Percentiles rank a stretch among this genome's conserved stretches.
Conservation (phyloP, 2,113 vertebrate species). For the Papio anubis region DNA sequence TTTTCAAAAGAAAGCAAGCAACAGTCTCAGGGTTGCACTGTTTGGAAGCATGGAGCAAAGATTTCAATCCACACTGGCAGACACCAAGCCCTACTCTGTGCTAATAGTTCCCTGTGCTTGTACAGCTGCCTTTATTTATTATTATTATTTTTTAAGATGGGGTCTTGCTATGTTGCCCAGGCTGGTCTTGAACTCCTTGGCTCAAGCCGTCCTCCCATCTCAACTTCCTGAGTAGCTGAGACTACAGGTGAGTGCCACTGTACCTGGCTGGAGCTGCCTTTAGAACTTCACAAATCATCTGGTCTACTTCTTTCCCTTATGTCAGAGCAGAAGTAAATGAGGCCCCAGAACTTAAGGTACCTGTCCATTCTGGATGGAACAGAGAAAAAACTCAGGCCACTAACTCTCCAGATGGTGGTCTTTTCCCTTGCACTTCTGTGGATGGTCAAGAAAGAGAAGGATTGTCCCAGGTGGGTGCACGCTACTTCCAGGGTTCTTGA, state of each 20-base stretch:
- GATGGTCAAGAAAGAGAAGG: neutral
- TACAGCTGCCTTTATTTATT: neutral
- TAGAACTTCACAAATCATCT: neutral
- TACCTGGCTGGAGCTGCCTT: neutral
- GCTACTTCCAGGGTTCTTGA: neutral
- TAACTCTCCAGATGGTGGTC: neutral
- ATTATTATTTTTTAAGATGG: neutral
- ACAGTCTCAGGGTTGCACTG: accelerated
- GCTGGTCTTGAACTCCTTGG: neutral
- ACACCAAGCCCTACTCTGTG: accelerated
- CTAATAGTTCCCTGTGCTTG: accelerated
- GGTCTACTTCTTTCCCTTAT: no score
- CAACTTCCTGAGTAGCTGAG: neutral
- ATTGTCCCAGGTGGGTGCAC: neutral
- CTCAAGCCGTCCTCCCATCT: neutral
- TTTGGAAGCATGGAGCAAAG: neutral
- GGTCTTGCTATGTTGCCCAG: neutral
- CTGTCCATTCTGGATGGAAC: accelerated
- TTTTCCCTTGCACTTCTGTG: neutral
- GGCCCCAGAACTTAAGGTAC: neutral
- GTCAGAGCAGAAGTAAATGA: neutral
- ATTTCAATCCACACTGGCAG: neutral
- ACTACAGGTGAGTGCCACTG: neutral
- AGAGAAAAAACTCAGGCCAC: neutral
- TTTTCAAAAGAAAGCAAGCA: neutral